Conservation (phyloP, 2,113 vertebrate species). For the Neogale vison region DNA sequence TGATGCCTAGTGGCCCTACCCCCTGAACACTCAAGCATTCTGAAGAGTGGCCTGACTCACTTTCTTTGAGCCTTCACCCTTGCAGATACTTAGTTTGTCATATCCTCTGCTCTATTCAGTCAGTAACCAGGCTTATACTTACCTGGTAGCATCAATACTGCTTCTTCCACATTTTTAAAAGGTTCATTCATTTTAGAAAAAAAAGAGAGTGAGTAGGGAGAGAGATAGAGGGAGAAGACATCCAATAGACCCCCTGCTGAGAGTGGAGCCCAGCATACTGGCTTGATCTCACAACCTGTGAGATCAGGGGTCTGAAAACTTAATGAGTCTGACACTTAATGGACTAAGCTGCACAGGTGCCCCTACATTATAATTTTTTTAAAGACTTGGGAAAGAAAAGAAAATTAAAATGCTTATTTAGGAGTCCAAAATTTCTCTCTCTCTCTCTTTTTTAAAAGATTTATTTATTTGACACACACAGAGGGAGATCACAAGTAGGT, state of each 20-base stretch:
- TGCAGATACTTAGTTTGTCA: not conserved
- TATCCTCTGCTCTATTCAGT: not conserved
- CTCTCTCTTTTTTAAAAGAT: too few relatives aligned
- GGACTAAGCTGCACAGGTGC: not conserved
- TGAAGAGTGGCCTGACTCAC: not conserved
- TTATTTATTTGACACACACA: too few relatives aligned
- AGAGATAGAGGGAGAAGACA: not conserved
- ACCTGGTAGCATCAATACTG: not conserved
- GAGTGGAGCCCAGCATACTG: not conserved
- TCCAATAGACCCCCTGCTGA: not conserved
- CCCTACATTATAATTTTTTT: not conserved
- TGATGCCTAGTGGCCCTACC: not conserved
- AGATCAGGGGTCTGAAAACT: not conserved
- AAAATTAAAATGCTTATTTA: not conserved
- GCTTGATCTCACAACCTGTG: not conserved
- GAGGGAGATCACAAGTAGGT: too few relatives aligned
- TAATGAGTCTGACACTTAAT: not conserved
- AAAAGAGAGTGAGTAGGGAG: not conserved
- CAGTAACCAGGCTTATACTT: not conserved
- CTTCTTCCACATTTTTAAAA: not conserved
- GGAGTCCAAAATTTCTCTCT: not conserved
- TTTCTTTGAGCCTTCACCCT: not conserved
- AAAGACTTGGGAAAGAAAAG: not conserved
- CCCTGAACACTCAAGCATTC: not conserved
- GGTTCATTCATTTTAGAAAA: not conserved